phyloP scores from a whole-genome alignment of 1,140 invertebrate species.

The Paramacrobiotus metropolitanus region DNA sequence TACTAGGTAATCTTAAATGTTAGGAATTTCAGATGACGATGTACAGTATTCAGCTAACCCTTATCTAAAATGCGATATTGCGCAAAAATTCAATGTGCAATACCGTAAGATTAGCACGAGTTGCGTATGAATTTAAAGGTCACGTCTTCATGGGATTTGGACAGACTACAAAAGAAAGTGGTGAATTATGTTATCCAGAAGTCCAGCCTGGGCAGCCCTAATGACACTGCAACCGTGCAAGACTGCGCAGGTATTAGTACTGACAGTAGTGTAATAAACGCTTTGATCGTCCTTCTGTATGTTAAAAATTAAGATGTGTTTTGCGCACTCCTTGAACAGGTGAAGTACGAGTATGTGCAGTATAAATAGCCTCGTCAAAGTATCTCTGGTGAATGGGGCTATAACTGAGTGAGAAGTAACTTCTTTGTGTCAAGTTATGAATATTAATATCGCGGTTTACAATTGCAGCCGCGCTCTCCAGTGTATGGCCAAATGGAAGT shows the following conservation, averaged over 20 bases:
- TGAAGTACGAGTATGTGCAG: background rate
- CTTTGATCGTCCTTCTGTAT: background rate
- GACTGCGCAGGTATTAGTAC: background rate
- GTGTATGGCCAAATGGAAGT: background rate
- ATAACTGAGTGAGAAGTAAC: no score
- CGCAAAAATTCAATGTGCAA: no score
- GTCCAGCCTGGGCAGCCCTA: background rate
- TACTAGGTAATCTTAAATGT: no score
- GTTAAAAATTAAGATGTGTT: background rate
- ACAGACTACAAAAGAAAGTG: background rate
- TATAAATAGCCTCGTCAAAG: no score
- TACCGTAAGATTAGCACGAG: no score
- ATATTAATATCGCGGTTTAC: background rate
- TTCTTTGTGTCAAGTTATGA: no score
- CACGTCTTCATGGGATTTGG: background rate
- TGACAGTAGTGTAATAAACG: background rate
- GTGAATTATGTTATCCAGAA: background rate
- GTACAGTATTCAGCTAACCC: no score
- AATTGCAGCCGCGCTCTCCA: background rate
- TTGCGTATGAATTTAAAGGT: no score
- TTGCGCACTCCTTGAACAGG: background rate
- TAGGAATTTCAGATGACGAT: no score
- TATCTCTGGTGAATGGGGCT: no score
- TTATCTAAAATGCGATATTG: no score
- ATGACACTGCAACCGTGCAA: background rate